Evolutionary conservation across 2,113 vertebrate genomes (phyloP), one percentile per base, ranked within the genome.

Genomic region (Trinectes maculatus): DNA sequence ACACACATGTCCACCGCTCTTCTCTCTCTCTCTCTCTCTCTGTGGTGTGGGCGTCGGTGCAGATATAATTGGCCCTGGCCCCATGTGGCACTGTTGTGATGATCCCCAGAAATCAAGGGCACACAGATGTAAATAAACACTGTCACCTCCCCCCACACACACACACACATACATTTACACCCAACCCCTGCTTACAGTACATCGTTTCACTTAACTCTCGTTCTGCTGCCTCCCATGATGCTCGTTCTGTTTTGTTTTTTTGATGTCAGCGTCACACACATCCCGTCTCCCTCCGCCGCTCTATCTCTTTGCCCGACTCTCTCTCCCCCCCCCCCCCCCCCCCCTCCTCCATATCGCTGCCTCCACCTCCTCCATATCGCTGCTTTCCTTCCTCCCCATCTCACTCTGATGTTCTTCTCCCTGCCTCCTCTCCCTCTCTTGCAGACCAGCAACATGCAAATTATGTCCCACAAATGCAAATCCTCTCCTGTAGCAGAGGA

Each of bases 401-500:
- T 57, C 25, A 5, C 57, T 52, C 62, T 48, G 46, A 62, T 80
- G 73, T 80, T 74, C 8, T 82, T 74, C 36, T 43, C 59, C 37
- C 39, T 56, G 18, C 51, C 39, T 49, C 12, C 13, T 48, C 24
- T 42, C 36, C 24, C 36, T 53, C 58, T 49, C 59, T 76, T 3
- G 8, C 81, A 71, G 83, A 57, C 68, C 84, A 43, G 51, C 74
- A 77, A 82, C 77, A 86, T 86, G 85, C 81, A 88, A 88, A 87
- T 86, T 75, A 80, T 83, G 80, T 49, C 83, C 86, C 80, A 85
- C 71, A 89, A 85, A 87, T 87, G 82, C 84, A 87, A 89, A 89
- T 85, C 63, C 69, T 31, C 40, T 21, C 51, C 48, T 37, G 58
- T 83, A 72, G 76, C 61, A 47, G 70, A 82, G 59, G 55, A 85